Percentiles rank a stretch among this genome's conserved stretches.
phyloP scores from a whole-genome alignment of 2,113 vertebrate genomes.

The Cygnus atratus region DNA sequence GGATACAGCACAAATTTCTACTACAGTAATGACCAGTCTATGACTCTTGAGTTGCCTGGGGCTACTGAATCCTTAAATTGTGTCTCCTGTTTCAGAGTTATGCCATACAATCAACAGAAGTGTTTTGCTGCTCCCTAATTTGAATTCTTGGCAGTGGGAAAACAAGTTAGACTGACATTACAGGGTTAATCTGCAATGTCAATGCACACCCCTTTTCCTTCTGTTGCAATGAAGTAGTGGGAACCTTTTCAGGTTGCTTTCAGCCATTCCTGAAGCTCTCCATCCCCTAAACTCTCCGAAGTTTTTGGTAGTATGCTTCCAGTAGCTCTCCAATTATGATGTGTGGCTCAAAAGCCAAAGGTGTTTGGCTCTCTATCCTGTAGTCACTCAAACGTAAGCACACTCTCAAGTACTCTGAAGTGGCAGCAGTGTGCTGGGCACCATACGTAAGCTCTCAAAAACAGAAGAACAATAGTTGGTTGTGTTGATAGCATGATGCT shows the following conservation, averaged over 20 bases:
- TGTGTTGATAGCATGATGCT: not conserved
- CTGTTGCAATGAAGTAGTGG: rapidly evolving
- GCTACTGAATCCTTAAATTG: not conserved
- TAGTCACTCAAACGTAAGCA: not conserved
- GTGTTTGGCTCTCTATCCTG: not conserved
- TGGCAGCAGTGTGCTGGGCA: not conserved
- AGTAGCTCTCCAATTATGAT: not conserved
- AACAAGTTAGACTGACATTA: not conserved
- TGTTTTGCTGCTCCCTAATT: not conserved
- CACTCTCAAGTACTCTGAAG: not conserved
- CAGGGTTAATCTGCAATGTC: not conserved
- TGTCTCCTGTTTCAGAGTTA: not conserved
- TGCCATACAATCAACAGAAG: not conserved
- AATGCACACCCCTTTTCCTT: not conserved
- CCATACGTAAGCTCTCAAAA: not conserved
- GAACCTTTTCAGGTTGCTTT: not conserved
- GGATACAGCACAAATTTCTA: not conserved
- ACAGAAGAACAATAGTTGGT: not conserved
- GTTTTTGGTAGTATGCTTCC: not conserved
- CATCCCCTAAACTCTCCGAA: not conserved
- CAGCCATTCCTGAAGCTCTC: not conserved
- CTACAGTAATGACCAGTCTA: not conserved
- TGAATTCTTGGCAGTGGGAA: not conserved
- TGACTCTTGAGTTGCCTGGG: not conserved
- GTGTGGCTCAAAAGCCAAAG: not conserved